phyloP scores from a whole-genome alignment of 2,113 vertebrate genomes.

The Tamias sibiricus region DNA sequence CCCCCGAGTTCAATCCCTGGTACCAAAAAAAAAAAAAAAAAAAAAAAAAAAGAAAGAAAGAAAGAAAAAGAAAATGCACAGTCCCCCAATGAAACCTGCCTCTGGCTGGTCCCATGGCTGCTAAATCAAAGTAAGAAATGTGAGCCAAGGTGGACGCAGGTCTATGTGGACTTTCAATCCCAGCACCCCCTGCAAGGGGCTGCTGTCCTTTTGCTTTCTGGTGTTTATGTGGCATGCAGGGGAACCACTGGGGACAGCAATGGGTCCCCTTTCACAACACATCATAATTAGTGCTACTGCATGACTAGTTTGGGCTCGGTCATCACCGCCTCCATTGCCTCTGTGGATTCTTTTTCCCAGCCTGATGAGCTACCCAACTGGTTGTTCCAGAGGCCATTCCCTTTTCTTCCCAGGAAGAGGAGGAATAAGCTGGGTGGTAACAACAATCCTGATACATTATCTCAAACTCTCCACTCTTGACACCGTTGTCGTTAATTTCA shows the following conservation, averaged over 20 bases:
- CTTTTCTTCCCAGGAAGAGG: neutral
- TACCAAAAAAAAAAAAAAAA: too few species aligned
- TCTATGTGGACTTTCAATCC: fast-evolving
- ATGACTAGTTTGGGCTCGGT: neutral
- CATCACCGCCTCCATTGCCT: neutral
- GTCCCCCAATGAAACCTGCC: neutral
- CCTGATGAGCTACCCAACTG: neutral
- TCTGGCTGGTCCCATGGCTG: too few species aligned
- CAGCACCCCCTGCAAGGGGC: neutral
- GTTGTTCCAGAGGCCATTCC: too few species aligned
- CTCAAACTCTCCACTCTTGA: neutral
- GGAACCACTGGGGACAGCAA: neutral
- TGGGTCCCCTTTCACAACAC: neutral
- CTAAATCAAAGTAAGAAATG: fast-evolving
- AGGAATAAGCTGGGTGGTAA: neutral
- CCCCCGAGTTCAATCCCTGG: too few species aligned
- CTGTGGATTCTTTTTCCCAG: neutral
- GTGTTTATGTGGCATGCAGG: fast-evolving
- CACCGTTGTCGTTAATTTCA: neutral
- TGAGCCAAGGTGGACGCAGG: fast-evolving
- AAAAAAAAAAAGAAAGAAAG: too few species aligned
- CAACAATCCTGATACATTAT: neutral
- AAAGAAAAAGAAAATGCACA: too few species aligned
- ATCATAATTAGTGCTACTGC: neutral
- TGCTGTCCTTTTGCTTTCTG: neutral